These are phyloP conservation scores for Calyptomena viridis DNA, from an alignment of 2,113 vertebrate genomes.

Conservation along the genomic window DNA sequence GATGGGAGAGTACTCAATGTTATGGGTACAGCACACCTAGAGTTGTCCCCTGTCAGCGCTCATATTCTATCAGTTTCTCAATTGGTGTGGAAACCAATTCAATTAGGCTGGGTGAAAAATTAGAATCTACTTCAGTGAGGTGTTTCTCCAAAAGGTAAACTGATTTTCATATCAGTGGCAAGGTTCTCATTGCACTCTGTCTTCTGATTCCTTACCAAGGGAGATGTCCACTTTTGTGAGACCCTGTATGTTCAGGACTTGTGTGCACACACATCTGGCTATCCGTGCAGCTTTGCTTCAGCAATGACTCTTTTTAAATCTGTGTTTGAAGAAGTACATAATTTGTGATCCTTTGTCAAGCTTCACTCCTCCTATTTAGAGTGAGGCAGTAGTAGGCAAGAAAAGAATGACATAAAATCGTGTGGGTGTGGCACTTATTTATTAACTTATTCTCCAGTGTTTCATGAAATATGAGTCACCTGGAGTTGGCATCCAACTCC, in stretches of 20 bases:
- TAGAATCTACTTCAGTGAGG: neutral
- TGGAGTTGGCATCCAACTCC: neutral
- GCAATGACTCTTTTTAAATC: neutral
- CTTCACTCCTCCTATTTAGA: neutral
- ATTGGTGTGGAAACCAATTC: neutral
- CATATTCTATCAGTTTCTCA: neutral
- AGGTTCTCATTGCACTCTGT: neutral
- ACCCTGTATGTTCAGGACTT: neutral
- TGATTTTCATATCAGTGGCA: neutral
- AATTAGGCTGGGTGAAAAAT: neutral
- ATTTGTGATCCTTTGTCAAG: neutral
- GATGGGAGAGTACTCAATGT: neutral
- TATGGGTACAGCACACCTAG: fast-evolving
- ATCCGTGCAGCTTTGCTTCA: neutral
- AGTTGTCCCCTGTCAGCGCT: neutral
- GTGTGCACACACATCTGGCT: neutral
- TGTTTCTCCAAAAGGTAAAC: neutral
- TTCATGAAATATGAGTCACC: neutral
- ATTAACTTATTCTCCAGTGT: neutral
- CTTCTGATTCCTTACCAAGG: neutral
- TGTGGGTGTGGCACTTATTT: neutral
- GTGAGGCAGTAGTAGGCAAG: neutral
- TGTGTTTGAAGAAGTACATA: neutral
- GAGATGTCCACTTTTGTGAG: neutral
- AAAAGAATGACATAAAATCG: neutral